Percentiles rank a stretch among this genome's conserved stretches.
phyloP scores from a whole-genome alignment of 2,797 vertebrate species.

The Chloroceryle inda region DNA sequence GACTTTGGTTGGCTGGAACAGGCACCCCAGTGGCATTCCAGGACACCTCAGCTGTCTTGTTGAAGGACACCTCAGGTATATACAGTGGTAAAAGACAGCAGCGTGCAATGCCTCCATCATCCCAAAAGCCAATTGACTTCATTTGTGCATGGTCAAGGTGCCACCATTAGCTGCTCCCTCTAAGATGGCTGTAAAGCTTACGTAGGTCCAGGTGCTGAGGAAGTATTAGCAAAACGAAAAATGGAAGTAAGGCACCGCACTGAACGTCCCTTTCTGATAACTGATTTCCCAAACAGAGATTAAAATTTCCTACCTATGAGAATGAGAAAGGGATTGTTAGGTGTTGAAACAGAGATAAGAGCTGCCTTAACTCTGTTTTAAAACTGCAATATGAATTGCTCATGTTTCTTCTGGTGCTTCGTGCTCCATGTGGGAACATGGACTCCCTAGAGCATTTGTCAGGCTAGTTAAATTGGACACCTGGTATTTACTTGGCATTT shows the following conservation, averaged over 20 bases:
- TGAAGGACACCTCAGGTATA: neutral
- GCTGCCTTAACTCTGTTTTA: neutral
- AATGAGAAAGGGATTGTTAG: neutral
- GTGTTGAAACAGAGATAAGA: neutral
- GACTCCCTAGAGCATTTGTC: neutral
- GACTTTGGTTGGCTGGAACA: neutral
- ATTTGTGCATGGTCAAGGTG: neutral
- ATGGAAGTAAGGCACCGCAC: neutral
- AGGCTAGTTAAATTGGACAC: neutral
- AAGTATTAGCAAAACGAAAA: conserved; percentile 23
- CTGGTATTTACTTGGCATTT: neutral
- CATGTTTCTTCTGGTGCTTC: neutral
- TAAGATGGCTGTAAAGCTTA: neutral
- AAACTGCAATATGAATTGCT: neutral
- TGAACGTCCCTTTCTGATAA: neutral
- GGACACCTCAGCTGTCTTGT: neutral
- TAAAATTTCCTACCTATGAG: neutral
- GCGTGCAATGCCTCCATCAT: neutral
- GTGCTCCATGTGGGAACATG: accelerated
- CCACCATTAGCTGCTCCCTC: neutral
- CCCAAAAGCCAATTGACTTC: neutral
- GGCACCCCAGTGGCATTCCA: neutral
- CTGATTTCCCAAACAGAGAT: neutral
- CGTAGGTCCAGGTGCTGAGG: neutral
- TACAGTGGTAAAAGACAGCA: neutral